Percentiles rank a stretch among this genome's conserved stretches.
phyloP scores from a whole-genome alignment of 2,888 invertebrate species.

The Eristalinus aeneus region DNA sequence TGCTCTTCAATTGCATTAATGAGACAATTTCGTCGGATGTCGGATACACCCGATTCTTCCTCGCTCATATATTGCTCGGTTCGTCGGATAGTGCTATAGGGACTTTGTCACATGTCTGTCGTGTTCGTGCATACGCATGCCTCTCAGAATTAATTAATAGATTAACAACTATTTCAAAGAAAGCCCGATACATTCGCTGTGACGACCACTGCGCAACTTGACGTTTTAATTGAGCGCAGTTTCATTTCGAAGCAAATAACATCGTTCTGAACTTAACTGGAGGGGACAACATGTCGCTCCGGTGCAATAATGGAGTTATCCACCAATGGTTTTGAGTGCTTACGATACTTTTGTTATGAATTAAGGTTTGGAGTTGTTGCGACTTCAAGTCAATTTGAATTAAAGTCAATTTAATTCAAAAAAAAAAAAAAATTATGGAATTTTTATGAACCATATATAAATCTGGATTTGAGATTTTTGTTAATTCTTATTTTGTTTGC shows the following conservation, averaged over 20 bases:
- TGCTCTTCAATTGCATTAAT: constrained; percentile 62
- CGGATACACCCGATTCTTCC: background rate
- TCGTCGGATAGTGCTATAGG: background rate
- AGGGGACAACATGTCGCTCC: constrained; percentile 33
- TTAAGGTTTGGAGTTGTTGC: background rate
- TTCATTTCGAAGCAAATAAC: constrained; percentile 41
- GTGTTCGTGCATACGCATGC: constrained; percentile 35
- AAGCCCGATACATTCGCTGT: background rate
- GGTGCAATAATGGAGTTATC: constrained; percentile 16
- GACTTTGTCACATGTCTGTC: constrained; percentile 1
- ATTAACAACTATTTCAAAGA: constrained; percentile 31
- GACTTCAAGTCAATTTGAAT: no score
- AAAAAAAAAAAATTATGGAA: no score
- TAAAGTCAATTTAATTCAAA: no score
- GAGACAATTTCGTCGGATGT: constrained; percentile 59
- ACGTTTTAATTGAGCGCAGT: constrained; percentile 46
- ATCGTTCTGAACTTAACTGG: constrained; percentile 34
- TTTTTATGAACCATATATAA: no score
- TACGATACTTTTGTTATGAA: background rate
- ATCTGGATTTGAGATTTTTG: no score
- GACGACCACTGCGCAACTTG: constrained; percentile 3
- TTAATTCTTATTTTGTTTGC: no score
- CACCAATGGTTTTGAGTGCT: background rate
- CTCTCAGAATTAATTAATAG: constrained; percentile 54
- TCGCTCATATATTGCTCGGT: background rate